These are phyloP conservation scores for Scelioninae gen. 2 DNA, from an alignment of 2,888 invertebrate genomes.

Conservation along the genomic window DNA sequence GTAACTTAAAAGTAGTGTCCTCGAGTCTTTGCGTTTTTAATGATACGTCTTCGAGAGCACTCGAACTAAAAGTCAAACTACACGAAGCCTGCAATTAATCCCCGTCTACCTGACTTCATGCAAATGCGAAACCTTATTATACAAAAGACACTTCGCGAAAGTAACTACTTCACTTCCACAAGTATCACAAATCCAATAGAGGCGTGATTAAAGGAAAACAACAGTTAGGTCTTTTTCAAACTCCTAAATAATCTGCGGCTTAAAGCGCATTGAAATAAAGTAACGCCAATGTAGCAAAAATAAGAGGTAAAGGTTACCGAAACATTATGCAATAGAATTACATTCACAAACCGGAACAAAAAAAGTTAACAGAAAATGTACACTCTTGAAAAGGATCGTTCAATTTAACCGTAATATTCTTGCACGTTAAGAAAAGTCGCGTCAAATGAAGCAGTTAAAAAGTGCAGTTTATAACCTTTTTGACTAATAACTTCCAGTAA, in stretches of 20 bases:
- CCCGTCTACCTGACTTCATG: conserved; percentile 37
- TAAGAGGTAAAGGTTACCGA: too few species aligned
- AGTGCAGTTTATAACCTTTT: too few species aligned
- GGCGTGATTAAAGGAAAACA: conserved; percentile 40
- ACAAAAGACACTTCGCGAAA: conserved; percentile 39
- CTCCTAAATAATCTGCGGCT: conserved; percentile 1
- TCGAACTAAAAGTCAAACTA: conserved; percentile 38
- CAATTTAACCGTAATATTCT: too few species aligned
- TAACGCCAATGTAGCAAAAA: neutral
- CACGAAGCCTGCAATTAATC: conserved; percentile 28
- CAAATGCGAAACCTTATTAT: conserved; percentile 53
- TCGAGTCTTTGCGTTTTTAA: conserved; percentile 29
- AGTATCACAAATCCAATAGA: conserved; percentile 37
- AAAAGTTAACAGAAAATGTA: too few species aligned
- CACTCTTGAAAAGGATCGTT: too few species aligned
- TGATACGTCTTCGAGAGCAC: conserved; percentile 51
- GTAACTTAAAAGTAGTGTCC: conserved; percentile 39
- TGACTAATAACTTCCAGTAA: too few species aligned
- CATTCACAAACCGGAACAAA: too few species aligned
- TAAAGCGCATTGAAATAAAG: neutral
- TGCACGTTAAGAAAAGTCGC: too few species aligned
- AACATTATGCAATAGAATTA: too few species aligned
- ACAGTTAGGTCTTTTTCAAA: conserved; percentile 22
- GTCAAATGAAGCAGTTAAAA: too few species aligned
- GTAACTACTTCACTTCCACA: conserved; percentile 27